Percentiles rank a stretch among this genome's conserved stretches.
These are phyloP conservation scores for Catostomus latipinnis DNA, from an alignment of 2,797 vertebrate species.

Conservation along the genomic window DNA sequence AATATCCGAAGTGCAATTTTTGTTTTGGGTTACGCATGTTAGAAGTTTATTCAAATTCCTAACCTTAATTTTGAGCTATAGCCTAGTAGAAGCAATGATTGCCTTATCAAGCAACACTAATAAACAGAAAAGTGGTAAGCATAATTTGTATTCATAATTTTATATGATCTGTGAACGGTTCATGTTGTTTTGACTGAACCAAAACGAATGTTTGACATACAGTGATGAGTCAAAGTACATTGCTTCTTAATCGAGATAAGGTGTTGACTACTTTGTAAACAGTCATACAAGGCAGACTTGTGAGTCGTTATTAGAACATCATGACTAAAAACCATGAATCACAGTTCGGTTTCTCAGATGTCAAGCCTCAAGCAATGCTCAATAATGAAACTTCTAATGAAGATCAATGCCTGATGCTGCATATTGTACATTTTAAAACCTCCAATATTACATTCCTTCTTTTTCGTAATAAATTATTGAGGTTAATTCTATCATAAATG, in stretches of 20 bases:
- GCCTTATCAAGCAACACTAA: background rate
- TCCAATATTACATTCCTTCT: background rate
- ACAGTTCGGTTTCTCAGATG: background rate
- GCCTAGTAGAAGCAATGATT: background rate
- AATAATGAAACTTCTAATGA: background rate
- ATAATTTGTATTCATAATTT: too few species aligned
- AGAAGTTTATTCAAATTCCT: background rate
- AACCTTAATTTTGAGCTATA: background rate
- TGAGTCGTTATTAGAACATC: background rate
- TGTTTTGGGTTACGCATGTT: too few species aligned
- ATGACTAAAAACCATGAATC: conserved; percentile 10
- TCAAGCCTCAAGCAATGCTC: background rate
- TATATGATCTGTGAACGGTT: background rate
- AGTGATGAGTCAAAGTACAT: background rate
- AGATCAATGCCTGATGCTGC: background rate
- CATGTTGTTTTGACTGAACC: background rate
- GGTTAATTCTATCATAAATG: background rate
- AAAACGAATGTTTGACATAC: background rate
- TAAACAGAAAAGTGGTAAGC: background rate
- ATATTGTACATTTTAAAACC: background rate
- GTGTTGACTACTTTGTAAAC: background rate
- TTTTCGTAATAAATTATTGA: background rate
- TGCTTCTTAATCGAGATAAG: background rate
- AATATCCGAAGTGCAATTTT: background rate
- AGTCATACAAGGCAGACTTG: background rate